These are phyloP conservation scores for Neogale vison DNA, from an alignment of 2,113 vertebrate species.

Conservation along the genomic window DNA sequence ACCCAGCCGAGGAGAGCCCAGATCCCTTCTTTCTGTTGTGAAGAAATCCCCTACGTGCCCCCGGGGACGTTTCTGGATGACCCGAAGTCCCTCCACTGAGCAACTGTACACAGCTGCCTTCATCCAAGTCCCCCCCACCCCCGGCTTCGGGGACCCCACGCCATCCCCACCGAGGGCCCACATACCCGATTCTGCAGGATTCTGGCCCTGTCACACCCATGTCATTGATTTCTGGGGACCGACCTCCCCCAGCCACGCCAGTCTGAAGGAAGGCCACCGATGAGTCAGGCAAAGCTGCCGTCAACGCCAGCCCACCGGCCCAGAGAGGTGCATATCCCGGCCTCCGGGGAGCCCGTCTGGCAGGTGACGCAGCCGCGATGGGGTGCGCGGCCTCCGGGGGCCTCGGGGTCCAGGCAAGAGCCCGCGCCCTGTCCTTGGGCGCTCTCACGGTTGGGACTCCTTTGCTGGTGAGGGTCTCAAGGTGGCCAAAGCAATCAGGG, in stretches of 20 bases:
- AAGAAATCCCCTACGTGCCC: background rate
- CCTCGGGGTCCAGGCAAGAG: background rate
- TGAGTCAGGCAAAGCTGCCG: background rate
- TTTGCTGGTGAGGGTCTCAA: background rate
- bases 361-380: background rate
- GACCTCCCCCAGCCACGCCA: background rate
- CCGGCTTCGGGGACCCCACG: background rate
- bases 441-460: background rate
- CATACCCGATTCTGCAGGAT: background rate
- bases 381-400: too few species aligned
- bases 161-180: background rate
- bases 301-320: too few species aligned
- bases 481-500: background rate
- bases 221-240: background rate
- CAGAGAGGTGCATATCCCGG: too few species aligned
- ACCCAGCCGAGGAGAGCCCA: slow-evolving; percentile 50
- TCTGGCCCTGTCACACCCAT: background rate
- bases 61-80: slow-evolving; percentile 10
- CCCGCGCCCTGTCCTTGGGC: fast-evolving
- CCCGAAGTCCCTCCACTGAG: slow-evolving; percentile 64
- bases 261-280: background rate
- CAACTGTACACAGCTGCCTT: background rate
- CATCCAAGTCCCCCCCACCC: background rate
- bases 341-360: background rate
- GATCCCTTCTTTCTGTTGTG: slow-evolving; percentile 46